Evolutionary conservation across 2,113 vertebrate species (phyloP).

Genomic region (Pelodiscus sinensis): DNA sequence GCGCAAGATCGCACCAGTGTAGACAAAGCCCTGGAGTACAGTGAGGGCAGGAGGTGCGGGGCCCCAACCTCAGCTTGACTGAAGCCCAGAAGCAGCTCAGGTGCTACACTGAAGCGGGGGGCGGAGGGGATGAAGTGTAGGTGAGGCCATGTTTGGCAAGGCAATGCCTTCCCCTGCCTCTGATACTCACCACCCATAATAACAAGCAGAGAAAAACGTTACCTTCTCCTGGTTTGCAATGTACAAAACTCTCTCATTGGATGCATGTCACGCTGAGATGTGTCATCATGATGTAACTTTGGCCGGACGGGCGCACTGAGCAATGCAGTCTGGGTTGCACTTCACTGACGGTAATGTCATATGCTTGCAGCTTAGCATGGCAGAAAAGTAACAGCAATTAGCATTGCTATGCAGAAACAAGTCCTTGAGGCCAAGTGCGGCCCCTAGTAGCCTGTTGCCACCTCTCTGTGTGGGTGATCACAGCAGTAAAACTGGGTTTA

Average conservation of each 20-base stretch:
- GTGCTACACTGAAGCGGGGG: no score
- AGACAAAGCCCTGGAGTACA: no score
- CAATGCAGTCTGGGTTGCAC: constrained; percentile 33
- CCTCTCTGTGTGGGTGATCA: background rate
- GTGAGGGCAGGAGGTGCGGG: no score
- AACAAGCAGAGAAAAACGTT: constrained; percentile 35
- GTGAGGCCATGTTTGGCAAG: no score
- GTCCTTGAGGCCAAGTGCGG: background rate
- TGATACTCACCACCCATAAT: no score
- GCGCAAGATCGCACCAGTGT: no score
- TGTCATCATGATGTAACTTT: constrained; percentile 47
- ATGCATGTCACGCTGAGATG: constrained; percentile 19
- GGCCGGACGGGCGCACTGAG: constrained; percentile 50
- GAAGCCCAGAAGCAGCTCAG: no score
- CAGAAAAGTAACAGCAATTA: constrained; percentile 51
- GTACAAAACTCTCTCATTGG: constrained; percentile 68
- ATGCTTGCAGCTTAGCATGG: constrained; percentile 27
- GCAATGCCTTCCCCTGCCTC: no score
- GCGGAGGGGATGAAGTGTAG: no score
- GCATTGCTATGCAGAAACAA: constrained; percentile 37
- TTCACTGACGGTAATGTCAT: constrained; percentile 6
- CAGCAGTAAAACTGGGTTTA: background rate
- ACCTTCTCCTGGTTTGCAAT: constrained; percentile 71
- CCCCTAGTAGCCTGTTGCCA: background rate
- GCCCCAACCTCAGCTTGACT: no score